Conservation (phyloP, 1,140 invertebrate genomes). For the Belonocnema kinseyi region DNA sequence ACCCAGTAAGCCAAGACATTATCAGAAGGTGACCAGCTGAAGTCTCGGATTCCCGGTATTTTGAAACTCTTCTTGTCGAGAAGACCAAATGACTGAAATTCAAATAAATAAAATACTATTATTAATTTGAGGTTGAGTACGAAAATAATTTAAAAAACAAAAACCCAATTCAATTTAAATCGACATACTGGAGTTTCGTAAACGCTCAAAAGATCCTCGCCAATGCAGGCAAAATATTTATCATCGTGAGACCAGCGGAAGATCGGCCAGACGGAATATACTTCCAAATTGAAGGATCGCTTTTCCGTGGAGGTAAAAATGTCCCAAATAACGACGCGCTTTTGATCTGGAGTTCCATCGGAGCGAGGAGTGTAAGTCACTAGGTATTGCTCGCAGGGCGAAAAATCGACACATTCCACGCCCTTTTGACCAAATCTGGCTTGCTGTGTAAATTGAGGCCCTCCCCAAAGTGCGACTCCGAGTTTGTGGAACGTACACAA, state of each 20-base stretch:
- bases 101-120: constrained; percentile 43
- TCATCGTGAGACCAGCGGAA: constrained; percentile 99
- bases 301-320: constrained; percentile 95
- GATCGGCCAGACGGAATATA: constrained; percentile 90
- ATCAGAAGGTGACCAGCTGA: constrained; percentile 98
- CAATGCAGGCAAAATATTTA: constrained; percentile 95
- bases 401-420: constrained; percentile 98
- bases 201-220: constrained; percentile 89
- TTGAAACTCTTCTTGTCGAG: constrained; percentile 97
- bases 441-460: constrained; percentile 93
- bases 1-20: constrained; percentile 99
- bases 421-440: constrained; percentile 92
- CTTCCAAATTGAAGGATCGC: constrained; percentile 91
- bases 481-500: constrained; percentile 96
- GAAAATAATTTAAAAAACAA: neutral
- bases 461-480: constrained; percentile 98
- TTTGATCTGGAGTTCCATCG: constrained; percentile 80
- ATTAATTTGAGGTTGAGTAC: constrained; percentile 19
- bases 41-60: constrained; percentile 93
- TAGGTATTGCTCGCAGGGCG: constrained; percentile 97
- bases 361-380: constrained; percentile 92
- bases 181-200: constrained; percentile 91
- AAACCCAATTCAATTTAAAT: constrained; percentile 30
- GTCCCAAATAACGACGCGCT: constrained; percentile 94
- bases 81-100: constrained; percentile 88